Evolutionary conservation across 2,888 invertebrate genomes (phyloP).

Genomic region (Neocrepidodera transversa): DNA sequence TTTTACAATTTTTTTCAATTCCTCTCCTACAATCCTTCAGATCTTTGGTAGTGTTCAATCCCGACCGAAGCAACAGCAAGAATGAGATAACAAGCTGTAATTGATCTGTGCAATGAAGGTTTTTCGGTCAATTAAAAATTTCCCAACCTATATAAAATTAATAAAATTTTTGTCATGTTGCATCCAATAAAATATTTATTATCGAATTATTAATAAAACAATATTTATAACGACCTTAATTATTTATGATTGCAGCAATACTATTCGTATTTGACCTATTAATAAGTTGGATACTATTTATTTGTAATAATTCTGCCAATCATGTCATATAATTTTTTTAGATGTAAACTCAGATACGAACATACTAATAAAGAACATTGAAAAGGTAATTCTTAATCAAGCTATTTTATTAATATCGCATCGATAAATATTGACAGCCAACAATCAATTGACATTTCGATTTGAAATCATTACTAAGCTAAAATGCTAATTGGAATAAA

Average conservation of each 20-base stretch:
- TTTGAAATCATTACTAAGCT: constrained; percentile 14
- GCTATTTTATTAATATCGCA: constrained; percentile 10
- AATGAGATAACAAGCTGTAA: no score
- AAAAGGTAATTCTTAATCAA: constrained; percentile 19
- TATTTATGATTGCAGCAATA: background rate
- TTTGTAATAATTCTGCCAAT: background rate
- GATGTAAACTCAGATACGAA: constrained; percentile 1
- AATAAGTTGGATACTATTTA: background rate
- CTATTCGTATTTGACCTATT: background rate
- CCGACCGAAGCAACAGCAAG: no score
- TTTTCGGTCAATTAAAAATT: no score
- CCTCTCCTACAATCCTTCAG: no score
- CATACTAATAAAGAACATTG: constrained; percentile 12
- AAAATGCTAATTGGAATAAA: constrained; percentile 16
- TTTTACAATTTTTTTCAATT: no score
- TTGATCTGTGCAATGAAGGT: no score
- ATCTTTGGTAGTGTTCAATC: no score
- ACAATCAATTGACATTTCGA: constrained; percentile 19
- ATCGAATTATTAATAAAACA: background rate
- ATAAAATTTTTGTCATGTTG: no score
- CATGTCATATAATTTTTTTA: background rate
- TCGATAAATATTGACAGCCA: constrained; percentile 19
- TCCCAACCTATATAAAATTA: no score
- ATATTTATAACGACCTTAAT: background rate
- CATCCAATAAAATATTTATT: no score